Base-by-base conservation (phyloP, 2,113 vertebrate species). In the Rallus limicola region DNA sequence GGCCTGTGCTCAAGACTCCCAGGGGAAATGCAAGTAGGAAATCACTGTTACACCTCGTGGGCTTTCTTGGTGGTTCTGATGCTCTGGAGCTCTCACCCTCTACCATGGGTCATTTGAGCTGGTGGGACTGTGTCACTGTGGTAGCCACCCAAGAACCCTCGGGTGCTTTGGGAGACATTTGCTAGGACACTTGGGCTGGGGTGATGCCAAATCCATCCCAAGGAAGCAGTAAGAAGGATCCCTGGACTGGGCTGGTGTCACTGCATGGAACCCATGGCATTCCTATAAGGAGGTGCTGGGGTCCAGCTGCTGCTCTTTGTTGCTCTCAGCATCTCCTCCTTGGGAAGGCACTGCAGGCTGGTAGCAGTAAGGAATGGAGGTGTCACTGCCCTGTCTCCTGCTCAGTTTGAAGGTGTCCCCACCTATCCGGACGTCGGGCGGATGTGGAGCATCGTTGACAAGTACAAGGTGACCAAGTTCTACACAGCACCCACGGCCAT, bases 401-500 rank as follows among this genome's bases (percentile, higher is more conserved):
- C 62, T 92, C 97, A 99, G 99, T 99, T 99, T 95, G 99, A 99
- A 98, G 99, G 99, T n/a, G 97, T 99, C 72, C 99, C 99, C 42
- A 99, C 99, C 16, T 99, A 99, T 93, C 99, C 99, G 0, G 98
- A 99, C 3, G 96, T 99, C 3, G 98, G 99, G 78, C 98, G 99
- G 19, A 98, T 99, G 95, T 99, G 99, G 99, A 99, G 97, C 93
- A 96, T 99, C 1, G 97, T 99, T 92, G 99, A 99, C 96, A 99
- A 99, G 94, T 99, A 99, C 96, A 98, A 97, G 10, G 99, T 99
- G 95, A 99, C 98, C 94, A 99, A 99, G 98, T 99, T 99, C 98
- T 99, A 99, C 98, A 99, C 99, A 1, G 99, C 99, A 8, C 99
- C 99, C 20, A 99, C 99, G 0, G 99, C 99, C 95, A 99, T 99